These are phyloP conservation scores for Cepaea hortensis DNA, from an alignment of 2,888 invertebrate species.

Conservation along the genomic window DNA sequence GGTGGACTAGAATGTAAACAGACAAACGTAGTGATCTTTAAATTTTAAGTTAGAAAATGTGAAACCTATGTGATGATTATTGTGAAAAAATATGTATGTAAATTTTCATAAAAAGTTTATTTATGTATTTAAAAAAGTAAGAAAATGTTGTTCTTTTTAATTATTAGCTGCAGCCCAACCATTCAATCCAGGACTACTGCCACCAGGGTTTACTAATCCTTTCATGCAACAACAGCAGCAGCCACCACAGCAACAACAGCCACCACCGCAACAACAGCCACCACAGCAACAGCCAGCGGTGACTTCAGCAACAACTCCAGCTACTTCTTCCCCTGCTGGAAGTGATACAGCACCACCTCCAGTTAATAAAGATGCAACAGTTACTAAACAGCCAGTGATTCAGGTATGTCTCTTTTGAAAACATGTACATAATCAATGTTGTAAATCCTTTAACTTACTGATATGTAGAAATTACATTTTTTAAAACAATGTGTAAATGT, in stretches of 20 bases:
- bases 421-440: not conserved
- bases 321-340: slow-evolving; percentile 5
- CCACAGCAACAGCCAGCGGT: slow-evolving; percentile 12
- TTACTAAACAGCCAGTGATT: slow-evolving; percentile 24
- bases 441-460: too few species aligned
- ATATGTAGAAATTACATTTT: too few species aligned
- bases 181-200: slow-evolving; percentile 65
- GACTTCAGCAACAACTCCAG: slow-evolving; percentile 38
- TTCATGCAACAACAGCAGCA: slow-evolving; percentile 48
- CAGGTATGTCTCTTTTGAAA: slow-evolving; percentile 5
- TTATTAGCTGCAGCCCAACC: slow-evolving; percentile 52
- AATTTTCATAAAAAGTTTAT: not conserved
- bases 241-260: not conserved
- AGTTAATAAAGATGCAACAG: slow-evolving; percentile 31
- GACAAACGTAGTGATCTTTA: too few species aligned
- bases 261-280: too few species aligned
- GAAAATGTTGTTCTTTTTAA: not conserved
- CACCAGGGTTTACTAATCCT: slow-evolving; percentile 61
- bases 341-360: not conserved
- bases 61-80: too few species aligned
- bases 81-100: too few species aligned
- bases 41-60: too few species aligned
- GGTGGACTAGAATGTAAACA: too few species aligned
- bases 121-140: not conserved
- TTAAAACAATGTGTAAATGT: too few species aligned